A percentile compares a stretch with the other conserved stretches of the same genome.
Conservation (phyloP, 2,888 invertebrate species). For the Hypolimnas misippus region DNA sequence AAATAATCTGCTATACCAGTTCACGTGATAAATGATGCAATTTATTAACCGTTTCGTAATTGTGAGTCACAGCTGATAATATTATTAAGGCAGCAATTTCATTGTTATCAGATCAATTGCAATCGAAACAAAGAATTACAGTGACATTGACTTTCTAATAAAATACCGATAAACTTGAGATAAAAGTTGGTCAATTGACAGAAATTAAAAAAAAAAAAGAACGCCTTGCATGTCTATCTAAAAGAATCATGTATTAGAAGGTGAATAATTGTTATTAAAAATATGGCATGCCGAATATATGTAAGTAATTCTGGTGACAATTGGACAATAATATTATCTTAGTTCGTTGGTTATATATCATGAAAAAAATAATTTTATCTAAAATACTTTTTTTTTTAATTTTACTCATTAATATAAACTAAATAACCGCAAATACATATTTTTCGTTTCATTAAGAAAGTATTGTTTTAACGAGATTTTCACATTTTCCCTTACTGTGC, state of each 20-base stretch:
- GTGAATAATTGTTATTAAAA: too few species aligned
- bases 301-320: too few species aligned
- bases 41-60: slow-evolving; percentile 8
- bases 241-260: neutral
- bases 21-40: neutral
- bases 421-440: too few species aligned
- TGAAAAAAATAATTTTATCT: too few species aligned
- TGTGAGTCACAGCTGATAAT: slow-evolving; percentile 32
- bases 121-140: slow-evolving; percentile 42
- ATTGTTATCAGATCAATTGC: slow-evolving; percentile 41
- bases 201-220: slow-evolving; percentile 12
- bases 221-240: neutral
- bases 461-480: too few species aligned
- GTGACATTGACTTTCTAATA: slow-evolving; percentile 49
- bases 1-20: neutral
- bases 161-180: slow-evolving; percentile 34
- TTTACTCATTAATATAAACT: too few species aligned
- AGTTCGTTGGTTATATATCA: too few species aligned
- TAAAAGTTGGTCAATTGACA: slow-evolving; percentile 19
- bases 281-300: too few species aligned
- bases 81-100: slow-evolving; percentile 31
- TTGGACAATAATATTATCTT: too few species aligned
- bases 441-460: too few species aligned
- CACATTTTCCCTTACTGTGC: too few species aligned
- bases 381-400: too few species aligned